Base-by-base conservation (phyloP, 2,797 vertebrate genomes). In the Sphenodon punctatus region DNA sequence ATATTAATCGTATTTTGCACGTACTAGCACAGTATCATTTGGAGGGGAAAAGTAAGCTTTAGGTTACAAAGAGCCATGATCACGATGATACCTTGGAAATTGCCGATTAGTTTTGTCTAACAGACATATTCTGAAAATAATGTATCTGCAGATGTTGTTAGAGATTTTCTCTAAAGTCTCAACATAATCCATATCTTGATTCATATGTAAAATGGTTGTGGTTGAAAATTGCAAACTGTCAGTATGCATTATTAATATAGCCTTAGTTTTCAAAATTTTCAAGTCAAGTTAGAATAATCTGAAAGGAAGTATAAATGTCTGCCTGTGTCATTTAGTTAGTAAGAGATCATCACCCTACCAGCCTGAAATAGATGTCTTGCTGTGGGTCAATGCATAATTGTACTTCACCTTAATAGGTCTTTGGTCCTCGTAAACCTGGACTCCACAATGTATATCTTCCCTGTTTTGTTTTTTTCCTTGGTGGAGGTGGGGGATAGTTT, bases 311-410 rank as follows among this genome's bases (percentile, higher is more conserved):
- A 86, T 34, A 34, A 90, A 82, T 88, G 87, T 72, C 80, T 82
- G 41, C 84, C 87, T 89, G 89, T 92, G 92, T 89, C 92, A 87
- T 93, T 93, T 91, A 91, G 89, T 91, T 93, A 93, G 90, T 87
- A 89, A 88, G 91, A 87, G 84, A 85, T 89, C 92, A 48, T 86
- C 74, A 76, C 78, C 87, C 60, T 75, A 82, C 87, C 87, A 86
- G 84, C 53, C 74, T 82, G 60, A 82, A 90, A 49, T 78, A 84
- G 5, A 32, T 55, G 27, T 16, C 10, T 55, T 14, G 55, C 51
- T 55, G 51, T 55, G 51, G 84, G 88, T 5, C 27, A 5, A 88
- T 93, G 90, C 93, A 89, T 93, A 93, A 93, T 90, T 87, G 72
- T 87, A 78, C 87, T 93, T 93, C 89, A 89, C 90, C 89, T 72